A percentile compares a stretch with the other conserved stretches of the same genome.
phyloP scores from a whole-genome alignment of 1,140 invertebrate genomes.

The Bombus picipes region DNA sequence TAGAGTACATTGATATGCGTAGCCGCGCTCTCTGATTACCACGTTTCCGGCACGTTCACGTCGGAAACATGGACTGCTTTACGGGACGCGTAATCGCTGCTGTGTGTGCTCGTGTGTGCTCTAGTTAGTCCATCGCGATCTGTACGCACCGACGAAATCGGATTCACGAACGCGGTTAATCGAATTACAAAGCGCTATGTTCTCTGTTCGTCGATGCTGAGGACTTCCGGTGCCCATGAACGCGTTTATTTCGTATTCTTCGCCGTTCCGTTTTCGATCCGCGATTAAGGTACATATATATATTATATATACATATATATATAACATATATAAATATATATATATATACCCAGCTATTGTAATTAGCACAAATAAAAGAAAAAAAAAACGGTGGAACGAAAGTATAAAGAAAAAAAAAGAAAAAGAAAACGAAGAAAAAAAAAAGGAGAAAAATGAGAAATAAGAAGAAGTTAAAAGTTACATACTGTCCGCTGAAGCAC shows the following conservation, averaged over 20 bases:
- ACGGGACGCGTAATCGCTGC: slow-evolving; percentile 33
- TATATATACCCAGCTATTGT: slow-evolving; percentile 11
- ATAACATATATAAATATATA: background rate
- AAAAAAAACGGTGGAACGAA: background rate
- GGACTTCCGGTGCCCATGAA: background rate
- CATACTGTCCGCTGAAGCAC: slow-evolving; percentile 47
- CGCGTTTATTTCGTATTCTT: background rate
- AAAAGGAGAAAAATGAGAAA: background rate
- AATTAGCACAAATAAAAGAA: slow-evolving; percentile 42
- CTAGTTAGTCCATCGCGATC: background rate
- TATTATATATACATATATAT: background rate
- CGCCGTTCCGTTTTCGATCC: slow-evolving; percentile 9
- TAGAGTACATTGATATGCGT: background rate
- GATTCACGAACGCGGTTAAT: background rate
- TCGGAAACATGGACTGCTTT: background rate
- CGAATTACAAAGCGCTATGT: background rate
- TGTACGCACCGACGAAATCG: background rate
- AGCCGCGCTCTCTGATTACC: background rate
- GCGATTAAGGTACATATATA: background rate
- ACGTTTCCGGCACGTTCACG: background rate
- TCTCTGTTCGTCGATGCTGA: background rate
- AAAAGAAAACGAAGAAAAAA: background rate
- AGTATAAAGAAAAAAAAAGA: background rate
- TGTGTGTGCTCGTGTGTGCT: slow-evolving; percentile 39
- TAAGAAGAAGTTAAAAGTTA: background rate